Evolutionary conservation across 2,113 vertebrate genomes (phyloP), one percentile per base, ranked within the genome.

Genomic region (Leiothrix lutea): DNA sequence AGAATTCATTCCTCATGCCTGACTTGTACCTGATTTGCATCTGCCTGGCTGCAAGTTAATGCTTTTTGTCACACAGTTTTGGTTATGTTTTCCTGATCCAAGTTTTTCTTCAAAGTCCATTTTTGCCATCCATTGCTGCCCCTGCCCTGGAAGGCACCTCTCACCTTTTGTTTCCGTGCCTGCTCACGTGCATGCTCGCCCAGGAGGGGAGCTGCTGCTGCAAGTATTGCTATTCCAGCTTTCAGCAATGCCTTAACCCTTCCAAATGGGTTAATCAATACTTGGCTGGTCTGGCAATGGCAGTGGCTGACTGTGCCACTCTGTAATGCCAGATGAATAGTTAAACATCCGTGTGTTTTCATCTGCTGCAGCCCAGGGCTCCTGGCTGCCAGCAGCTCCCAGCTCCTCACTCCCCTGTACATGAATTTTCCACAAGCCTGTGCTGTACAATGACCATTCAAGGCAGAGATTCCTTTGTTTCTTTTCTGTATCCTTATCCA

Each of bases 381-480:
- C 64, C 45, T n/a, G 50, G 86, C 92, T 96, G n/a, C 80, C 56
- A 61, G 92, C 74, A 65, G 58, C 88, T 88, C 70, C 51, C 17
- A 16, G 75, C 57, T 84, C 86, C 96, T 95, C 3, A 1, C 80
- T 94, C 77, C 53, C 5, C 1, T 38, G 50, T 42, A 69, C 0
- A 3, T 87, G 75, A 64, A 80, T 92, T 96, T 96, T 93, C 73
- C 79, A 75, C 70, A 64, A 95, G 72, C 65, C 40, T 71, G 35
- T 83, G 88, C 77, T 81, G n/a, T 54, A 6, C 54, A 58, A 56
- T 91, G 87, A 56, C 87, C 71, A 83, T 83, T 94, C 89, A 83
- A 91, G 85, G 92, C 81, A 92, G 90, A 82, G 56, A 82, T 92
- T 53, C 62, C 47, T 96, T 94, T 95, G 79, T 94, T 70, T 82